A percentile compares a stretch with the other conserved stretches of the same genome.
Conservation (phyloP, 2,797 vertebrate species). For the Poeciliopsis paucimaculata region DNA sequence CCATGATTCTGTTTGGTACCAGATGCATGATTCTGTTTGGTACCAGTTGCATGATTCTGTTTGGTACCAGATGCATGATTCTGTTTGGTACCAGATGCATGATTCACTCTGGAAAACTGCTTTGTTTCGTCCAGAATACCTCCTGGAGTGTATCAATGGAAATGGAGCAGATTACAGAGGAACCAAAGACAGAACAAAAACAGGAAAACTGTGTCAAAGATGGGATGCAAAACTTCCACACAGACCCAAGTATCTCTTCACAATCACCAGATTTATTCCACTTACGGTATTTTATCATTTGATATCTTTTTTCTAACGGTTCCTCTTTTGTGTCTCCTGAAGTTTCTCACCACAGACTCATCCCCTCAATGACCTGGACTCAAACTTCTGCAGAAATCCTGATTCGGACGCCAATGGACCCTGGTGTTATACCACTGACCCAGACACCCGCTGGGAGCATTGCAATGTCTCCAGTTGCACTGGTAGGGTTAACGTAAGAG, state of each 20-base stretch:
- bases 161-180: slow-evolving; percentile 88
- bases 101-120: background rate
- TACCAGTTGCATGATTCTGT: no score
- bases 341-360: slow-evolving; percentile 80
- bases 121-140: slow-evolving; percentile 78
- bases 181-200: slow-evolving; percentile 82
- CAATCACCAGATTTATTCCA: background rate
- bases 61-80: no score
- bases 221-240: slow-evolving; percentile 85
- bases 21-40: no score
- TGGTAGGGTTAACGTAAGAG: slow-evolving; percentile 70
- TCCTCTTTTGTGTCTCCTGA: slow-evolving; percentile 5
- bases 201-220: slow-evolving; percentile 84
- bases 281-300: accelerated
- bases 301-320: background rate
- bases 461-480: slow-evolving; percentile 88
- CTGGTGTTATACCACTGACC: slow-evolving; percentile 93
- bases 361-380: slow-evolving; percentile 83
- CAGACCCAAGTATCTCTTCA: slow-evolving; percentile 83
- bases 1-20: no score
- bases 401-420: slow-evolving; percentile 84
- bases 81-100: no score
- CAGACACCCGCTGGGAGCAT: slow-evolving; percentile 82
- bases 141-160: slow-evolving; percentile 87
- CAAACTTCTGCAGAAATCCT: slow-evolving; percentile 94